These are phyloP conservation scores for Lasioglossum zephyrum DNA, from an alignment of 2,888 invertebrate species.

Conservation along the genomic window DNA sequence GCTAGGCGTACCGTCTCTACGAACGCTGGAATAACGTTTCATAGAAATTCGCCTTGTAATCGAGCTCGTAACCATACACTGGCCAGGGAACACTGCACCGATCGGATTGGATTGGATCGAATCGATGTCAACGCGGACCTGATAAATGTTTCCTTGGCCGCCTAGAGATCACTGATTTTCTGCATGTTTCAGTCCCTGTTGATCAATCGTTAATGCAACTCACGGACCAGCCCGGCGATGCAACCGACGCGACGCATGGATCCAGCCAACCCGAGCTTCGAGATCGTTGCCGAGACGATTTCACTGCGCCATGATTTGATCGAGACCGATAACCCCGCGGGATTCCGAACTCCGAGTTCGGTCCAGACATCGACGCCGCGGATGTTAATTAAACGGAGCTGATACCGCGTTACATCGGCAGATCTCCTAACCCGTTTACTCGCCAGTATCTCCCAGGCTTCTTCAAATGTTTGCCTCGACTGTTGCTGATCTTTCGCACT, in stretches of 20 bases:
- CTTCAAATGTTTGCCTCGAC: background rate
- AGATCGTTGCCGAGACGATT: constrained; percentile 45
- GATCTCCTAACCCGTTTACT: constrained; percentile 15
- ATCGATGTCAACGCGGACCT: background rate
- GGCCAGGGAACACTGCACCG: background rate
- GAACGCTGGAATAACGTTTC: constrained; percentile 23
- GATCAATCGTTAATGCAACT: constrained; percentile 17
- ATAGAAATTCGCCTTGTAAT: background rate
- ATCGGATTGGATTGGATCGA: background rate
- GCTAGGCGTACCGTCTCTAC: background rate
- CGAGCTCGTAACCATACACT: background rate
- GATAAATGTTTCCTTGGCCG: background rate
- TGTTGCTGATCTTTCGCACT: background rate
- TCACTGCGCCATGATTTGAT: constrained; percentile 48
- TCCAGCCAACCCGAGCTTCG: constrained; percentile 30
- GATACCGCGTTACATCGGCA: constrained; percentile 30
- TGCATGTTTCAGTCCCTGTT: background rate
- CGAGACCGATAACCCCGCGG: constrained; percentile 49
- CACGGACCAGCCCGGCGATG: constrained; percentile 22
- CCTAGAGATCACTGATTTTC: constrained; percentile 8
- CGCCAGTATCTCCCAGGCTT: background rate
- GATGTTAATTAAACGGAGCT: constrained; percentile 48
- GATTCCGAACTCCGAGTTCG: constrained; percentile 15
- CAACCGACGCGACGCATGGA: background rate
- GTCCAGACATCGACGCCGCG: constrained; percentile 8